Evolutionary conservation across 2,888 invertebrate species (phyloP).

Genomic region (Tuta absoluta): DNA sequence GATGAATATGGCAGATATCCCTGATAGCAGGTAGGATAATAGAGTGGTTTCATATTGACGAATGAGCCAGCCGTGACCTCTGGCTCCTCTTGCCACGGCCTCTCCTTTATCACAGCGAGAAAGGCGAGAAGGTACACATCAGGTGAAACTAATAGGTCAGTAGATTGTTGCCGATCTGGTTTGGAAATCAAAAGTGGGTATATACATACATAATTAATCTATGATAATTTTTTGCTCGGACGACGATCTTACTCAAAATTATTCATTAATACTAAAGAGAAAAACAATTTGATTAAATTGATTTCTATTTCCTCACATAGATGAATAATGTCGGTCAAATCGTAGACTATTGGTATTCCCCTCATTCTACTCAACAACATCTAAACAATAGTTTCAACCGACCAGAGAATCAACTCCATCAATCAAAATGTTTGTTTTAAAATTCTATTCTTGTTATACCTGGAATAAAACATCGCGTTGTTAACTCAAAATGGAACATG

Average conservation of each 20-base stretch:
- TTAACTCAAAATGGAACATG: neutral
- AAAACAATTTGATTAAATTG: too few relatives aligned
- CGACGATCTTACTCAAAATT: too few relatives aligned
- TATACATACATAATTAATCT: too few relatives aligned
- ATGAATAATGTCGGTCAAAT: too few relatives aligned
- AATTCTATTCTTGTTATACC: neutral
- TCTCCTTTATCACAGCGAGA: constrained; percentile 39
- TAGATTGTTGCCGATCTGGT: neutral
- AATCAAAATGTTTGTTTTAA: neutral
- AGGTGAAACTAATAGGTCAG: constrained; percentile 3
- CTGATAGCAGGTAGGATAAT: constrained; percentile 4
- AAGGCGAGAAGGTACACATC: neutral
- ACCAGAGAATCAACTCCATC: neutral
- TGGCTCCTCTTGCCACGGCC: constrained; percentile 38
- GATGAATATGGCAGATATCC: neutral
- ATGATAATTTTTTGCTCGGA: too few relatives aligned
- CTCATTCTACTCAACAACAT: too few relatives aligned
- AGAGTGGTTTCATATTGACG: constrained; percentile 20
- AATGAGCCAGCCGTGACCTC: constrained; percentile 49
- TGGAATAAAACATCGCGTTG: neutral
- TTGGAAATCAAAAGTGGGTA: too few relatives aligned
- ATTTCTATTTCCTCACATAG: too few relatives aligned
- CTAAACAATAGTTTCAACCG: too few relatives aligned
- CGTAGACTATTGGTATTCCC: too few relatives aligned
- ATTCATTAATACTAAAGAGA: too few relatives aligned